Evolutionary conservation across 2,888 invertebrate species (phyloP).

Genomic region (Hartigia nigra): DNA sequence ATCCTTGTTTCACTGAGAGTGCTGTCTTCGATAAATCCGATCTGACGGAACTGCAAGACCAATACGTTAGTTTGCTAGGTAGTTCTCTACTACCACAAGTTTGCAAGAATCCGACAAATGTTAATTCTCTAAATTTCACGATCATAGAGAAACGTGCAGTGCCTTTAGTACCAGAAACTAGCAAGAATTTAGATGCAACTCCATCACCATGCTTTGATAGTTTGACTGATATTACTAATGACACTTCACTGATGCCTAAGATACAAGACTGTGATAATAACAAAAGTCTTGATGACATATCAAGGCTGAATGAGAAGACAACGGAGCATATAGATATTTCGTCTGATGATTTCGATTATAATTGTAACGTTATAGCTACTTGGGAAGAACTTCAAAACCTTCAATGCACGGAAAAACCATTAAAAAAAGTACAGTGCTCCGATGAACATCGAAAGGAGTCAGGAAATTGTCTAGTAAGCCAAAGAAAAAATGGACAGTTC

Average conservation of each 20-base stretch:
- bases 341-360: slow-evolving; percentile 33
- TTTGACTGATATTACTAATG: not conserved
- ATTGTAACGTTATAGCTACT: slow-evolving; percentile 37
- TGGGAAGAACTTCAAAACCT: slow-evolving; percentile 37
- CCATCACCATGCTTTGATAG: not conserved
- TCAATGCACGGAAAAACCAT: slow-evolving; percentile 16
- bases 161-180: not conserved
- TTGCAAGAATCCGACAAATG: not conserved
- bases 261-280: not conserved
- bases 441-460: not conserved
- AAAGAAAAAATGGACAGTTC: not conserved
- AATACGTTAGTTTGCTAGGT: slow-evolving; percentile 35
- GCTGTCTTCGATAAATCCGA: slow-evolving; percentile 40
- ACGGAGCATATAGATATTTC: not conserved
- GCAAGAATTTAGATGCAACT: slow-evolving; percentile 13
- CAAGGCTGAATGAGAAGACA: not conserved
- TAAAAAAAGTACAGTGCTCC: not conserved
- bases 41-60: slow-evolving; percentile 35
- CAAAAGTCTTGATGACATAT: not conserved
- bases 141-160: not conserved
- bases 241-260: not conserved
- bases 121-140: not conserved
- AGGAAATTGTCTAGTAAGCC: not conserved
- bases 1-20: slow-evolving; percentile 40
- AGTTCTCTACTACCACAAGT: slow-evolving; percentile 31